Percentiles rank a stretch among this genome's conserved stretches.
Evolutionary conservation across 2,797 vertebrate genomes (phyloP).

Genomic region (Lates japonicus): DNA sequence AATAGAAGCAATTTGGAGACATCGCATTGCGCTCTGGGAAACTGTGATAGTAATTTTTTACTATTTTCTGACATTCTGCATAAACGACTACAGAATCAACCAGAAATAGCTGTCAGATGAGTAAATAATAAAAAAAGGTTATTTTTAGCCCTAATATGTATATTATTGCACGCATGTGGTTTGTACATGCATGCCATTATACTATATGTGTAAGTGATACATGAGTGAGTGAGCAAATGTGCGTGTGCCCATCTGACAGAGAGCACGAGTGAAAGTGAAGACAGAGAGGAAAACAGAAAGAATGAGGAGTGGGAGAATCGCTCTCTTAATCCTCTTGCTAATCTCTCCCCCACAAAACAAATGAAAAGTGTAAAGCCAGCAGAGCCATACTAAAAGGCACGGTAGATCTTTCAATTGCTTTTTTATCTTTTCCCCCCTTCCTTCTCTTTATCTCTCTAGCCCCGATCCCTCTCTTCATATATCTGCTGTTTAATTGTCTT

Average conservation of each 20-base stretch:
- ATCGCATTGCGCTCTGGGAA: not conserved
- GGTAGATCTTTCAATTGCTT: constrained; percentile 78
- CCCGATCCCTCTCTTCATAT: constrained; percentile 45
- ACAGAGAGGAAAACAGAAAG: constrained; percentile 54
- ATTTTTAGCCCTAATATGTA: not conserved
- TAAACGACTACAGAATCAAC: not conserved
- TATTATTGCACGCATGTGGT: not conserved
- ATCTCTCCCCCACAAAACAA: constrained; percentile 86
- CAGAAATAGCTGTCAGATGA: not conserved
- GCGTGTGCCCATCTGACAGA: constrained; percentile 36
- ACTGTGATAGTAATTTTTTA: not conserved
- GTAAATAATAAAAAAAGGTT: constrained; percentile 3
- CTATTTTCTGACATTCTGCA: not conserved
- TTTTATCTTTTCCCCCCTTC: constrained; percentile 51
- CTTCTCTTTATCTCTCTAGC: constrained; percentile 52
- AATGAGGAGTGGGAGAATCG: constrained; percentile 76
- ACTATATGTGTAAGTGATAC: constrained; percentile 9
- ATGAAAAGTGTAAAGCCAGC: constrained; percentile 89
- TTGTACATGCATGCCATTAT: not conserved
- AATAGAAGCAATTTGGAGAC: not conserved
- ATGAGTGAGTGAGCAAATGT: constrained; percentile 33
- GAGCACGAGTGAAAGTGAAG: constrained; percentile 25
- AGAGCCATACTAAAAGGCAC: constrained; percentile 85
- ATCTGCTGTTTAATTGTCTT: constrained; percentile 67
- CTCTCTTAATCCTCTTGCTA: constrained; percentile 86